phyloP scores from a whole-genome alignment of 2,797 vertebrate genomes.

The Labroides dimidiatus region DNA sequence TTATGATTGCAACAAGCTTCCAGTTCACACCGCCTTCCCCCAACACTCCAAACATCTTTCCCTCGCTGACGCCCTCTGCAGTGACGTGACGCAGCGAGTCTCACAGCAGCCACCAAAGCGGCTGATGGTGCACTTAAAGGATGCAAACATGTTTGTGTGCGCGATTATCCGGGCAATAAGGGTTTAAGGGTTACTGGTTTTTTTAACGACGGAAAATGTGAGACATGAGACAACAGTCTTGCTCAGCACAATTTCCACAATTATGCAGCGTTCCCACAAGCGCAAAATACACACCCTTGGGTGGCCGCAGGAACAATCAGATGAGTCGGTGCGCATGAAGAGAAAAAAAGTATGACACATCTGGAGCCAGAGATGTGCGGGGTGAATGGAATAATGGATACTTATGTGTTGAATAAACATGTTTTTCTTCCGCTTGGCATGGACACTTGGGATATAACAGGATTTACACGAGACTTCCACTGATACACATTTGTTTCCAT shows the following conservation, averaged over 20 bases:
- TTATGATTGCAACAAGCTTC: constrained; percentile 39
- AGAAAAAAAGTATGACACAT: constrained; percentile 30
- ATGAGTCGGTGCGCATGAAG: constrained; percentile 24
- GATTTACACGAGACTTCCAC: constrained; percentile 43
- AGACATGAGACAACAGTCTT: constrained; percentile 66
- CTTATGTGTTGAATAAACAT: constrained; percentile 53
- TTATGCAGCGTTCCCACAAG: constrained; percentile 43
- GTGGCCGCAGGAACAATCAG: constrained; percentile 55
- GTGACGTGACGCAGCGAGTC: constrained; percentile 71
- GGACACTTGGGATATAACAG: constrained; percentile 35
- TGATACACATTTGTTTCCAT: constrained; percentile 52
- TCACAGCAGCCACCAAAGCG: constrained; percentile 34
- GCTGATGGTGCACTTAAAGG: constrained; percentile 64
- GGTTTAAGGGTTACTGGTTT: constrained; percentile 67
- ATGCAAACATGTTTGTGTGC: constrained; percentile 47
- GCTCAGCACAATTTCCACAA: constrained; percentile 70
- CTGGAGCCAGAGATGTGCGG: constrained; percentile 33
- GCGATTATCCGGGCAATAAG: constrained; percentile 54
- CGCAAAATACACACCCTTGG: constrained; percentile 47
- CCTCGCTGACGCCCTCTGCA: constrained; percentile 35
- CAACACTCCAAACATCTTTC: constrained; percentile 28
- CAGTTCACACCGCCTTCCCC: constrained; percentile 16
- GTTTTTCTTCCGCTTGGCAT: constrained; percentile 47
- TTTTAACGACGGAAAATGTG: constrained; percentile 78
- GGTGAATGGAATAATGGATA: constrained; percentile 46